Evolutionary conservation across 1,140 invertebrate genomes (phyloP), one percentile per base, ranked within the genome.

Genomic region (Lycorma delicatula): DNA sequence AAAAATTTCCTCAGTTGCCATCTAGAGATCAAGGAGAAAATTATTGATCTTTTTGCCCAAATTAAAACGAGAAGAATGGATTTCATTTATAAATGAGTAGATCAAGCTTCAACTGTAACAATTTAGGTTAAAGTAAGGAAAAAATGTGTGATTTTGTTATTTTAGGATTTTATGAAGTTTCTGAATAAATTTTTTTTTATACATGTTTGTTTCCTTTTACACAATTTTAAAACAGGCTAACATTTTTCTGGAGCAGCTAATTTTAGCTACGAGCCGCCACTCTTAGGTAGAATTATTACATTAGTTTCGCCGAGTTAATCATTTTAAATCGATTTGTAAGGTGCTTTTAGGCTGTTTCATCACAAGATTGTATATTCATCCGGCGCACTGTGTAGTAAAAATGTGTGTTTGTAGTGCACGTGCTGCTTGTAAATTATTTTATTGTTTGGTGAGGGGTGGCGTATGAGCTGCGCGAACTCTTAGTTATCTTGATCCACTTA

Each of bases 21-120:
- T 46, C n/a, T 23, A 57, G 55, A 66, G 49, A 66, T 66, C 53
- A 63, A 63, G 54, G 48, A 65, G 31, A 59, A 51, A 61, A 61
- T 66, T 9, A 62, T 66, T 38, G 59, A 67, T 20, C 34, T 28
- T 22, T 67, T 66, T 60, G 49, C 48, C 20, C 26, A 56, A 28
- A 54, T 53, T 31, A 62, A 64, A 52, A 62, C 60, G n/a, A 22
- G 60, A 52, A 62, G 53, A 29, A 27, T 56, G 28, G 56, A 63
- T 51, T 61, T 61, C 20, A 47, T 44, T 18, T 51, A 62, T 44
- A 36, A 62, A 63, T 49, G 57, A 63, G 54, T 38, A 38, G 36
- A 38, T 38, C 12, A 38, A 38, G 36, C 13, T 31, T 31, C 6
- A 31, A 31, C 29, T n/a, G n/a, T 38, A 38, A 38, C 36, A 38